Conservation (phyloP, 1,140 invertebrate species). For the Muscidifurax raptorellus region DNA sequence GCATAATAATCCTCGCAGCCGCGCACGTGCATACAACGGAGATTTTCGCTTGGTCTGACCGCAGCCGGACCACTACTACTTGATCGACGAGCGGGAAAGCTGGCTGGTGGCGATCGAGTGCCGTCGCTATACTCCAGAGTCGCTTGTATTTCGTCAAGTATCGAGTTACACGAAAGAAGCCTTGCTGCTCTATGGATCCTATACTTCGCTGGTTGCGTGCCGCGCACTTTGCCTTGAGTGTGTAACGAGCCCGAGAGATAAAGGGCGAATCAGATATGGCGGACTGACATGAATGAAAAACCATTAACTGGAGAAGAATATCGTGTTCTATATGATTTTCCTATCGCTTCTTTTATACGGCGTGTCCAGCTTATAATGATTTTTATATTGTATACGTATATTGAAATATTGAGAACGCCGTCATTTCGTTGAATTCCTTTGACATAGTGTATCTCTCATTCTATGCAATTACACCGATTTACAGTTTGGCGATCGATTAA, state of each 20-base stretch:
- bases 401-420: too few relatives aligned
- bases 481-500: too few relatives aligned
- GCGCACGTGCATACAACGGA: too few relatives aligned
- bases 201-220: not conserved
- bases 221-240: not conserved
- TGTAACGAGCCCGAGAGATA: not conserved
- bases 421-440: too few relatives aligned
- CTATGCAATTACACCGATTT: too few relatives aligned
- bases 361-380: not conserved
- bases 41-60: not conserved
- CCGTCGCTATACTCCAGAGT: not conserved
- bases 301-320: not conserved
- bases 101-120: not conserved
- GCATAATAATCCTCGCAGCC: too few relatives aligned
- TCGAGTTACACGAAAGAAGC: not conserved
- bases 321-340: not conserved
- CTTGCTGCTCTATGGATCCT: too few relatives aligned
- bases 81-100: not conserved
- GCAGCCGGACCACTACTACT: not conserved
- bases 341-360: not conserved
- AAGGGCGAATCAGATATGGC: not conserved
- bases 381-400: too few relatives aligned
- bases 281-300: not conserved
- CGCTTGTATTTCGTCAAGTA: not conserved
- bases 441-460: too few relatives aligned